A percentile compares a stretch with the other conserved stretches of the same genome.
Conservation (phyloP, 2,797 vertebrate species). For the Micrastur ruficollis region DNA sequence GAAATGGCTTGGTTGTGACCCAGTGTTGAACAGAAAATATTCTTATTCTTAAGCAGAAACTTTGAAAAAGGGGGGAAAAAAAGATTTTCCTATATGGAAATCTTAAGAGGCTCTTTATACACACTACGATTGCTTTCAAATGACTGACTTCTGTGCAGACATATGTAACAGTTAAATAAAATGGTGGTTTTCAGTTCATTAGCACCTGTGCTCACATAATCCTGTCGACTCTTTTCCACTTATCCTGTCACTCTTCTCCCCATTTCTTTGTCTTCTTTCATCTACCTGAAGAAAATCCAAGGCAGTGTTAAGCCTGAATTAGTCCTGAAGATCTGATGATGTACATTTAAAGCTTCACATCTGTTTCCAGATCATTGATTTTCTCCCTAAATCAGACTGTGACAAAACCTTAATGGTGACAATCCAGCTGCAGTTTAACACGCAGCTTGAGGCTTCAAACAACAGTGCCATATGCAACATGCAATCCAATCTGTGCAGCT, state of each 20-base stretch:
- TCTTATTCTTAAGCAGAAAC: not conserved
- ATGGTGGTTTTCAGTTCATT: not conserved
- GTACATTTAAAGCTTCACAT: not conserved
- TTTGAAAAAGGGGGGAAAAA: fast-evolving
- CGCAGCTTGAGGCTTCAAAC: not conserved
- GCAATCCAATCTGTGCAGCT: not conserved
- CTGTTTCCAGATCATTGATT: not conserved
- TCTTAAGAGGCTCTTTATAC: not conserved
- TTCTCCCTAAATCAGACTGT: not conserved
- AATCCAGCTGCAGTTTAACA: not conserved
- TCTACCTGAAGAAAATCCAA: not conserved
- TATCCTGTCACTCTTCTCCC: not conserved
- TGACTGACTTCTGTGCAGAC: not conserved
- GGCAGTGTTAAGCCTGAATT: not conserved
- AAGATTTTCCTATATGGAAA: not conserved
- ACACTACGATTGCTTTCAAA: not conserved
- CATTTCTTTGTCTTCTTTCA: not conserved
- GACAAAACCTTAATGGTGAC: not conserved
- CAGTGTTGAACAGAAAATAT: not conserved
- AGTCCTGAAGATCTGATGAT: not conserved
- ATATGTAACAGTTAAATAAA: not conserved
- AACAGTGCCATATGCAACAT: not conserved
- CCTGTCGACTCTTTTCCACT: not conserved
- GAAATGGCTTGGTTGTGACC: not conserved
- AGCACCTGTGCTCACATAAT: not conserved